Base-by-base conservation (phyloP, 2,888 invertebrate genomes). In the Tenthredo amoena region DNA sequence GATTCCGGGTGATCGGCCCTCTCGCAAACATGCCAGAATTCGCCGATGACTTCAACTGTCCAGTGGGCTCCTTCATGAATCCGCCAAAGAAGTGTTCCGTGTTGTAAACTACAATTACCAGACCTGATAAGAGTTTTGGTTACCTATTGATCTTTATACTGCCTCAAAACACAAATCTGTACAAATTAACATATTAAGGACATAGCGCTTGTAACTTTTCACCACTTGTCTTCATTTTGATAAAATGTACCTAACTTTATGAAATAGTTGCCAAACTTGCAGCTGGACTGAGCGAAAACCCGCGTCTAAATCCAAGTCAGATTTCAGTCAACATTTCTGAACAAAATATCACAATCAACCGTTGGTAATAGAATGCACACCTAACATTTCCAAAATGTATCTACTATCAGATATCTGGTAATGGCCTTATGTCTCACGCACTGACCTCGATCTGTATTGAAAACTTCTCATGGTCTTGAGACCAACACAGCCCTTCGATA, bases 21-120 rank as follows among this genome's bases (percentile, higher is more conserved):
- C 92, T 96, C 74, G 95, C 95, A 72, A 96, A 96, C 90, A 94
- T 94, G 90, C 94, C 94, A 21, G 94, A 95, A 86, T 96, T 96
- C 89, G 92, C 95, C n/a, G 93, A 92, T 87, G 96, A 96, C 90
- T 96, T 96, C 91, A 94, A 94, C 85, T 96, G 96, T 89, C 95
- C 96, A 0, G 34, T 93, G 0, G 95, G 95, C 12, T 94, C 95
- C 0, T 94, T 94, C 74, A 96, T 96, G 96, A 96, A 96, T 90
- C 96, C 96, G 1, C 91, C 90, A 58, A 92, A 95, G 37, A 96
- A 95, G 90, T 96, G 96, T 90, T 92, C 94, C 76, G 95, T 96
- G 72, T 96, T 96, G 96, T 96, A 94, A 92, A 71, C 26, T 62
- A 21, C 62, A 26, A 62, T 2, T n/a, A n/a, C 12, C 1, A 18